A percentile compares a stretch with the other conserved stretches of the same genome.
Evolutionary conservation across 2,797 vertebrate genomes (phyloP).

Genomic region (Eupleurogrammus muticus): DNA sequence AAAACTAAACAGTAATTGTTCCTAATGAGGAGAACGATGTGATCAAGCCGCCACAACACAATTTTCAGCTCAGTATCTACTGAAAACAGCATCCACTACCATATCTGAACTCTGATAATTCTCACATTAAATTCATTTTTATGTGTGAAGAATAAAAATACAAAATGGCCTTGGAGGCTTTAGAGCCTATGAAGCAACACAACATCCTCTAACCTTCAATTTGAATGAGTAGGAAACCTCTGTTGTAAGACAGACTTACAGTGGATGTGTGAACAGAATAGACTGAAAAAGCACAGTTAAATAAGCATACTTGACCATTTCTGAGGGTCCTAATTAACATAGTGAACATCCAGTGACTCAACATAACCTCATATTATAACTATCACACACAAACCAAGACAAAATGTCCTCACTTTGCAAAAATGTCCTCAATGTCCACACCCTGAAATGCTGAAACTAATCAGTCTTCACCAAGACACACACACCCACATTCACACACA

Average conservation of each 20-base stretch:
- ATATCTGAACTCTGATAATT: slow-evolving; percentile 10
- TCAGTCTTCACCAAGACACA: slow-evolving; percentile 13
- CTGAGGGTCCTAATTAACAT: no score
- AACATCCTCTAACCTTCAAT: no score
- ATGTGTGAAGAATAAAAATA: background rate
- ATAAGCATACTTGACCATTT: no score
- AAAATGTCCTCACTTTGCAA: background rate
- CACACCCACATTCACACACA: background rate
- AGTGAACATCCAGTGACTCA: no score
- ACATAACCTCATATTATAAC: background rate
- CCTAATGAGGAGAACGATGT: slow-evolving; percentile 52
- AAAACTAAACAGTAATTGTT: slow-evolving; percentile 3
- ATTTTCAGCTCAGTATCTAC: background rate
- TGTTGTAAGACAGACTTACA: no score
- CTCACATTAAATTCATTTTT: background rate
- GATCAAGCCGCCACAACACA: background rate
- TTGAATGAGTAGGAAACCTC: no score
- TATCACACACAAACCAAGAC: background rate
- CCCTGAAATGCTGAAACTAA: background rate
- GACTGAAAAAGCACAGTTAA: no score
- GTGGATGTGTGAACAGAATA: no score
- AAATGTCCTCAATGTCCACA: slow-evolving; percentile 1
- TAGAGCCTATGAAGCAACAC: no score
- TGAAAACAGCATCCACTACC: background rate
- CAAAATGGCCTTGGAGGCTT: no score